Conservation (phyloP, 2,888 invertebrate genomes). For the Byasa hedistus region DNA sequence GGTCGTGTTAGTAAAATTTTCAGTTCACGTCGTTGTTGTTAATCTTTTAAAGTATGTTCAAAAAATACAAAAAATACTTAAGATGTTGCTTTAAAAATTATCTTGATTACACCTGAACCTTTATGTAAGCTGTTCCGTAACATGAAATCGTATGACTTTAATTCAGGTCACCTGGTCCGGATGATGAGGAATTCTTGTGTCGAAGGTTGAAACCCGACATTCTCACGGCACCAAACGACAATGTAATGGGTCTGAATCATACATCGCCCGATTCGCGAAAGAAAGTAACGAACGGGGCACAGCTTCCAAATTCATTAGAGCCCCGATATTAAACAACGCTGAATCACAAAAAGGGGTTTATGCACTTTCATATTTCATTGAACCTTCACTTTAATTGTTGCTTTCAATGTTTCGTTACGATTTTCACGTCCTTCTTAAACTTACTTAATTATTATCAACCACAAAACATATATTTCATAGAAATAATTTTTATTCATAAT, state of each 20-base stretch:
- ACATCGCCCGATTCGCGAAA: slow-evolving; percentile 30
- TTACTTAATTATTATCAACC: neutral
- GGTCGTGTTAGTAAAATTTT: too few species aligned
- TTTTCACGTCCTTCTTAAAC: neutral
- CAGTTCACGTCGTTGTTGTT: too few species aligned
- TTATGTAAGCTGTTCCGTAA: slow-evolving; percentile 26
- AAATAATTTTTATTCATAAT: too few species aligned
- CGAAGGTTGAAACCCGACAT: slow-evolving; percentile 40
- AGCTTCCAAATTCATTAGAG: slow-evolving; percentile 26
- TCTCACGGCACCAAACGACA: slow-evolving; percentile 47
- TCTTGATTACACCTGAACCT: slow-evolving; percentile 7
- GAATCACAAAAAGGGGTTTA: slow-evolving; percentile 22
- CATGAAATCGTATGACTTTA: slow-evolving; percentile 35
- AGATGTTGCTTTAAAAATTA: neutral
- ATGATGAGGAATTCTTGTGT: slow-evolving; percentile 50
- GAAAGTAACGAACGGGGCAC: slow-evolving; percentile 30
- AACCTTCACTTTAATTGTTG: slow-evolving; percentile 2
- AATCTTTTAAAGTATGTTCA: too few species aligned
- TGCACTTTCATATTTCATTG: slow-evolving; percentile 14
- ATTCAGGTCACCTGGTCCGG: slow-evolving; percentile 47
- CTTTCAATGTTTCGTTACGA: neutral
- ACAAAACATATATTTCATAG: too few species aligned
- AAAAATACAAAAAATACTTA: neutral
- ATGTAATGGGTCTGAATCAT: slow-evolving; percentile 43
- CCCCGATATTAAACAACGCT: slow-evolving; percentile 17